These are phyloP conservation scores for Callocephalon fimbriatum DNA, from an alignment of 2,113 vertebrate species.

Conservation along the genomic window DNA sequence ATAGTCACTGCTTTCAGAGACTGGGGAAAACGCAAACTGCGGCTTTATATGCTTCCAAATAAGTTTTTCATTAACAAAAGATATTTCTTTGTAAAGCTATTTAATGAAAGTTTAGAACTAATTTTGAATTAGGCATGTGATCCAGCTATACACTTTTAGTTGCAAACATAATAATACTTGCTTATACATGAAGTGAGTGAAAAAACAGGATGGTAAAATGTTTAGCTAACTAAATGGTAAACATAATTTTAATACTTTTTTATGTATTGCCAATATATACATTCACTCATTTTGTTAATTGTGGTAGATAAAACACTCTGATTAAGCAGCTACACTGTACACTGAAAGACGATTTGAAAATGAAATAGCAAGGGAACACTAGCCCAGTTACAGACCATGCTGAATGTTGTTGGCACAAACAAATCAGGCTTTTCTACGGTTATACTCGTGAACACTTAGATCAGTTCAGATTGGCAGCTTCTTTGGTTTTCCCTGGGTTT, in stretches of 20 bases:
- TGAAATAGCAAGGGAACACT: constrained; percentile 72
- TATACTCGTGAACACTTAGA: constrained; percentile 66
- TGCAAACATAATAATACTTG: constrained; percentile 73
- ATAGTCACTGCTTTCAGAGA: constrained; percentile 74
- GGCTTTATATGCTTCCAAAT: constrained; percentile 59
- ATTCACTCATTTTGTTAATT: constrained; percentile 76
- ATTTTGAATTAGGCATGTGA: constrained; percentile 68
- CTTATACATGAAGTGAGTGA: constrained; percentile 67
- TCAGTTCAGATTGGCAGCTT: constrained; percentile 80
- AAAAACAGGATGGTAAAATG: constrained; percentile 72
- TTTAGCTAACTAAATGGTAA: constrained; percentile 72
- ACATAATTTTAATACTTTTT: constrained; percentile 69
- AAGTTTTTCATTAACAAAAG: constrained; percentile 73
- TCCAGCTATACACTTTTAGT: constrained; percentile 62
- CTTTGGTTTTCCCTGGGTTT: constrained; percentile 78
- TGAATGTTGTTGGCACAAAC: constrained; percentile 81
- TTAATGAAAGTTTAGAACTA: constrained; percentile 74
- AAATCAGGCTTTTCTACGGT: constrained; percentile 73
- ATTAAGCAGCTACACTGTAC: constrained; percentile 73
- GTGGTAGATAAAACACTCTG: constrained; percentile 73
- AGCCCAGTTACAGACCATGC: constrained; percentile 75
- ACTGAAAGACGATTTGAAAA: constrained; percentile 72
- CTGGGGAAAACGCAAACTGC: constrained; percentile 69
- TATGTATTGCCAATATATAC: constrained; percentile 67
- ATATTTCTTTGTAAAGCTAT: constrained; percentile 68